Percentiles rank a stretch among this genome's conserved stretches.
Conservation (phyloP, 2,888 invertebrate genomes). For the Nymphalis c-album region DNA sequence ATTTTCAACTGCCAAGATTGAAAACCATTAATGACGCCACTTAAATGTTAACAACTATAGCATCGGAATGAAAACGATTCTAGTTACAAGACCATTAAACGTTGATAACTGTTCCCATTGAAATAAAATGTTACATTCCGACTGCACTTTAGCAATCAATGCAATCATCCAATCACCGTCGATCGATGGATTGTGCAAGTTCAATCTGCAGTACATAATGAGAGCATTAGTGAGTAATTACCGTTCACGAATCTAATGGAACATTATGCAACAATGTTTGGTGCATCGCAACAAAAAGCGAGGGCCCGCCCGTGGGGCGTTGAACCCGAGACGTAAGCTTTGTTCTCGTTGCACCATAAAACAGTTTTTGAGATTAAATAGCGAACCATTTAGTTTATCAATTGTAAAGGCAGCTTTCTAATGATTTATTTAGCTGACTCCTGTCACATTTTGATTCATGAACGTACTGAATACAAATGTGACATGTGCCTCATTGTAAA, state of each 20-base stretch:
- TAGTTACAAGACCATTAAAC: neutral
- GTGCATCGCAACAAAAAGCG: slow-evolving; percentile 32
- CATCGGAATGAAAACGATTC: too few relatives aligned
- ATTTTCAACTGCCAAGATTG: too few relatives aligned
- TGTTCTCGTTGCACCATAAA: slow-evolving; percentile 4
- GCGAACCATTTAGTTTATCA: neutral
- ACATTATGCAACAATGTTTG: slow-evolving; percentile 27
- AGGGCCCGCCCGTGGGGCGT: slow-evolving; percentile 34
- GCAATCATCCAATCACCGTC: neutral
- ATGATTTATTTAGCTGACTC: slow-evolving; percentile 19
- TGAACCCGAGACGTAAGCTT: slow-evolving; percentile 24
- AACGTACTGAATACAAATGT: slow-evolving; percentile 13
- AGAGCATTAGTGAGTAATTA: slow-evolving; percentile 17
- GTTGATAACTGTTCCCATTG: neutral
- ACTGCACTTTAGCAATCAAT: slow-evolving; percentile 12
- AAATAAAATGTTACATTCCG: slow-evolving; percentile 1
- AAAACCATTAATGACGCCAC: neutral
- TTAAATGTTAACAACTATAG: neutral
- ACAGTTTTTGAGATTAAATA: slow-evolving; percentile 7
- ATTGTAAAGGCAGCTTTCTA: slow-evolving; percentile 16
- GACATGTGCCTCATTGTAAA: neutral
- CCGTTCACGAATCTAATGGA: slow-evolving; percentile 13
- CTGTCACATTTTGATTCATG: slow-evolving; percentile 18
- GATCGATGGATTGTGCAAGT: slow-evolving; percentile 19
- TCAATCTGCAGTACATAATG: slow-evolving; percentile 20